Evolutionary conservation across 2,888 invertebrate species (phyloP).

Genomic region (Penaeus monodon): DNA sequence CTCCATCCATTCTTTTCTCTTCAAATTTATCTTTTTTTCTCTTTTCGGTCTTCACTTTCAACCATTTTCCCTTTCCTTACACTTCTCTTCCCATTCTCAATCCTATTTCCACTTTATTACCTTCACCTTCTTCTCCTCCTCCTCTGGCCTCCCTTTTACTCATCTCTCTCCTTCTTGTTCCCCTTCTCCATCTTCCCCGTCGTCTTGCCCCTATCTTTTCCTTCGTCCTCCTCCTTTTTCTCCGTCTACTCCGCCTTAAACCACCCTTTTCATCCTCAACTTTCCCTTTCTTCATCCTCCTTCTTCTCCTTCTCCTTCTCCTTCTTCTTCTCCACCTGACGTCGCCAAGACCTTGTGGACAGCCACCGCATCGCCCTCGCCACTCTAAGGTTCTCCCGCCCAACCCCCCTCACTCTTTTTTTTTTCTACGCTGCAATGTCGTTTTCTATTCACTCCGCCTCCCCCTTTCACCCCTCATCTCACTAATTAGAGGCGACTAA

Average conservation of each 20-base stretch:
- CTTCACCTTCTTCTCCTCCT: background rate
- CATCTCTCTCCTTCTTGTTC: background rate
- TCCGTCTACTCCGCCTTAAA: background rate
- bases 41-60: no score
- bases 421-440: conserved; percentile 26
- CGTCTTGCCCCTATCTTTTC: background rate
- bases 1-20: background rate
- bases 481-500: conserved; percentile 54
- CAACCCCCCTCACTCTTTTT: background rate
- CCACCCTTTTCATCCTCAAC: background rate
- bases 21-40: no score
- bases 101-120: background rate
- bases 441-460: conserved; percentile 34
- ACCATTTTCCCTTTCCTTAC: background rate
- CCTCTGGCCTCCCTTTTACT: no score
- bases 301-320: background rate
- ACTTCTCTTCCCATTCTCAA: background rate
- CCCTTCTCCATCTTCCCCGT: background rate
- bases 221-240: background rate
- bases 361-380: background rate
- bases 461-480: conserved; percentile 49
- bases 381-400: background rate
- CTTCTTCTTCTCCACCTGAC: background rate
- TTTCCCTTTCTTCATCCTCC: background rate
- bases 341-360: background rate